phyloP scores from a whole-genome alignment of 2,888 invertebrate genomes.

The Temnothorax unifasciatus region DNA sequence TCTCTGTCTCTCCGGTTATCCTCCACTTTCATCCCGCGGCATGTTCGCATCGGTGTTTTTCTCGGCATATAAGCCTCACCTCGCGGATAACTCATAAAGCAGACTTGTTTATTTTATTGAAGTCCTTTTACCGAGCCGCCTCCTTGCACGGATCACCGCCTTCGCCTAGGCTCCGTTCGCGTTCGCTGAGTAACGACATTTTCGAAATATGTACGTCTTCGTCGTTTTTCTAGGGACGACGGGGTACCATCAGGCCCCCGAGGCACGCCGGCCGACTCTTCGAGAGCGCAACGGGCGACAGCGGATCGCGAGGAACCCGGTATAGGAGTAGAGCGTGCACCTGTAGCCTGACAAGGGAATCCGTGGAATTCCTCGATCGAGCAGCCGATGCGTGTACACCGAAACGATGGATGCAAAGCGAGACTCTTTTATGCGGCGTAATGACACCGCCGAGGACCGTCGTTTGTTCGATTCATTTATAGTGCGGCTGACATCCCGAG shows the following conservation, averaged over 20 bases:
- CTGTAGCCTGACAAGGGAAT: conserved; percentile 74
- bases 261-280: conserved; percentile 58
- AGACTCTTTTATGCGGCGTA: conserved; percentile 54
- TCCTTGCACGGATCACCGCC: conserved; percentile 40
- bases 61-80: conserved; percentile 61
- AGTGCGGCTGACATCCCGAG: conserved; percentile 26
- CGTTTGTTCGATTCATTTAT: conserved; percentile 45
- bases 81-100: conserved; percentile 74
- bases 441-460: conserved; percentile 31
- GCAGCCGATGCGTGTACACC: conserved; percentile 60
- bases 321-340: conserved; percentile 65
- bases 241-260: conserved; percentile 36
- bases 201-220: conserved; percentile 74
- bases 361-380: conserved; percentile 74
- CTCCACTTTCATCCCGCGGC: neutral
- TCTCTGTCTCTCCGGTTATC: conserved; percentile 7
- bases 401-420: conserved; percentile 76
- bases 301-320: conserved; percentile 59
- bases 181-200: conserved; percentile 74
- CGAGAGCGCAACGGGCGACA: conserved; percentile 57
- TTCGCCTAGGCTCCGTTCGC: conserved; percentile 60
- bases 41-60: conserved; percentile 57
- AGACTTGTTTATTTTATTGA: conserved; percentile 73
- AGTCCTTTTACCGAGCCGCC: conserved; percentile 66
- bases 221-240: conserved; percentile 52